Conservation (phyloP, 1,140 invertebrate species). For the Agrypnia vestita region DNA sequence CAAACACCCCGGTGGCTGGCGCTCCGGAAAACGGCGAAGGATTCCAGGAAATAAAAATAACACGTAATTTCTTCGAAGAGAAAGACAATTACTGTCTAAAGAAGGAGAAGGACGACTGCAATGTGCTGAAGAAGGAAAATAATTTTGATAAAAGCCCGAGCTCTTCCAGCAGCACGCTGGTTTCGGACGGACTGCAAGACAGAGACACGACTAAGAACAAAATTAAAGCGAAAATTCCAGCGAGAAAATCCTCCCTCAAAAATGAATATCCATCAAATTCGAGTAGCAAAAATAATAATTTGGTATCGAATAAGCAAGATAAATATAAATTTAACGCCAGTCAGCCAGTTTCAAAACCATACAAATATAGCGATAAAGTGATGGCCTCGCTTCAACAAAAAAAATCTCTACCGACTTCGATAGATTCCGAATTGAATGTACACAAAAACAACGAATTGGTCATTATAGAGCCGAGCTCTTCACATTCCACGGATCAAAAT, state of each 20-base stretch:
- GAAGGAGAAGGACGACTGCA: slow-evolving; percentile 17
- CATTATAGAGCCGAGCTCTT: slow-evolving; percentile 5
- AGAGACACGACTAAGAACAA: neutral
- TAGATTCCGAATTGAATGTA: neutral
- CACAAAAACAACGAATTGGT: slow-evolving; percentile 4
- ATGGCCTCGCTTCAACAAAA: no score
- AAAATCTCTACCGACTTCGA: neutral
- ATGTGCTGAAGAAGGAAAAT: no score
- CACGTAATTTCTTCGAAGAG: slow-evolving; percentile 9
- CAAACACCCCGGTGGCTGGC: neutral
- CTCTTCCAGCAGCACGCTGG: slow-evolving; percentile 57
- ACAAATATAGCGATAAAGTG: no score
- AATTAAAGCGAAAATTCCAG: slow-evolving; percentile 13
- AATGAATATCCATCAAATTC: slow-evolving; percentile 1
- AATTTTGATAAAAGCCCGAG: slow-evolving; percentile 38
- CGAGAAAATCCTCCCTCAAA: slow-evolving; percentile 37
- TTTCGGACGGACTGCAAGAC: slow-evolving; percentile 46
- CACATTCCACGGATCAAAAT: neutral
- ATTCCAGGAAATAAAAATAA: no score
- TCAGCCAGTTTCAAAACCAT: neutral
- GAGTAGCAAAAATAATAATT: neutral
- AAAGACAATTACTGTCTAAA: neutral
- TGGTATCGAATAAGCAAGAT: slow-evolving; percentile 22
- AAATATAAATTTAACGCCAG: neutral
- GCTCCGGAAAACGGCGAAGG: neutral